Evolutionary conservation across 2,797 vertebrate genomes (phyloP), one percentile per base, ranked within the genome.

Genomic region (Loris lydekkerianus): DNA sequence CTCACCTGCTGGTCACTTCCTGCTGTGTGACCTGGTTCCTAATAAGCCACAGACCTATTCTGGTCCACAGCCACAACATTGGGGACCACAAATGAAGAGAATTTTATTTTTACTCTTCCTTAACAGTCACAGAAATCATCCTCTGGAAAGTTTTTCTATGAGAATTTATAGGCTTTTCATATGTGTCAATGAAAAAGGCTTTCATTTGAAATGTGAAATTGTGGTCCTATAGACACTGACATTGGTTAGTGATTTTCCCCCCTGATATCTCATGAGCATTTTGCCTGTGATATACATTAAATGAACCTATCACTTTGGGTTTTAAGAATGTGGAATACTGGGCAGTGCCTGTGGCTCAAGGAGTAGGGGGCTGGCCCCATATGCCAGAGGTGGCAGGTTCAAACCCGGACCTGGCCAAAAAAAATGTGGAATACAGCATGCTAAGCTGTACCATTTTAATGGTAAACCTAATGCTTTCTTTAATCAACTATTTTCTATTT

Each of bases 141-240:
- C 40, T 2, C 20, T 14, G 65, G 27, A 72, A 80, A 81, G 23
- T 23, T 25, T 81, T 89, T 85, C 34, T 31, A 53, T 49, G 10
- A 34, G 31, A 85, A 85, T 93, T 90, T 82, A 34, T 3, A 77
- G 43, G 13, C 17, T 18, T 93, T 81, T 72, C 6, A 63, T 21
- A 60, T 76, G 5, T 3, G 0, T 85, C 11, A 76, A 2, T 65
- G 72, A 67, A 84, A 96, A 90, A 81, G 34, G 9, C 34, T 93
- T 76, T 91, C 58, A 53, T 82, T 85, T 92, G 76, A 96, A 93
- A 84, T 85, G 61, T 86, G 67, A 88, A 89, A 11, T 43, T 89
- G 25, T 43, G 76, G 10, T 40, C 9, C 69, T 76, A 46, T 34
- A 87, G 40, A 89, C n/a, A 46, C 0, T 63, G 14, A 18, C 43